These are phyloP conservation scores for Lymantria monacha DNA, from an alignment of 2,888 invertebrate species.

Conservation along the genomic window DNA sequence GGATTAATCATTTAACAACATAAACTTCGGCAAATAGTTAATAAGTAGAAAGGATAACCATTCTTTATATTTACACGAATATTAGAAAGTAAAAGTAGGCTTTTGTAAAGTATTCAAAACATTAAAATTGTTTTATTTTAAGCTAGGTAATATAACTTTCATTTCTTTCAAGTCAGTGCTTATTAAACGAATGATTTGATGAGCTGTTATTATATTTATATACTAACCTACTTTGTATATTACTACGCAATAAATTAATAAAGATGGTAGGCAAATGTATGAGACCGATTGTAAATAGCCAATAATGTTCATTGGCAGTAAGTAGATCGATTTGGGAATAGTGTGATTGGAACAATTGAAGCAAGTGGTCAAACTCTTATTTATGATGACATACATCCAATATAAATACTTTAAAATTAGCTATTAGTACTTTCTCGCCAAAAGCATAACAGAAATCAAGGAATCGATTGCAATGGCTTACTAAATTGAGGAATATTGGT, in stretches of 20 bases:
- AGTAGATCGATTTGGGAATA: constrained; percentile 9
- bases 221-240: constrained; percentile 4
- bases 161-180: not conserved
- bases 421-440: not conserved
- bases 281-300: constrained; percentile 42
- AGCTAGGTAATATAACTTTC: too few relatives aligned
- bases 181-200: not conserved
- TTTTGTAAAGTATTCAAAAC: too few relatives aligned
- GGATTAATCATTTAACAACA: too few relatives aligned
- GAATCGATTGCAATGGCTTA: too few relatives aligned
- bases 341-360: constrained; percentile 17
- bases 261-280: constrained; percentile 14
- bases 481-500: too few relatives aligned
- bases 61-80: too few relatives aligned
- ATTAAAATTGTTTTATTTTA: too few relatives aligned
- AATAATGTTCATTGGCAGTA: constrained; percentile 20
- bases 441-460: too few relatives aligned
- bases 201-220: constrained; percentile 12
- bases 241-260: constrained; percentile 24
- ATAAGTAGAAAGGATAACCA: too few relatives aligned
- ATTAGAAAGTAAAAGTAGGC: too few relatives aligned
- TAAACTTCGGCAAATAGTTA: too few relatives aligned
- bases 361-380: constrained; percentile 7
- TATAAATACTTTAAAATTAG: not conserved
- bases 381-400: not conserved